These are phyloP conservation scores for Cantharis lateralis DNA, from an alignment of 2,888 invertebrate species.

Conservation along the genomic window DNA sequence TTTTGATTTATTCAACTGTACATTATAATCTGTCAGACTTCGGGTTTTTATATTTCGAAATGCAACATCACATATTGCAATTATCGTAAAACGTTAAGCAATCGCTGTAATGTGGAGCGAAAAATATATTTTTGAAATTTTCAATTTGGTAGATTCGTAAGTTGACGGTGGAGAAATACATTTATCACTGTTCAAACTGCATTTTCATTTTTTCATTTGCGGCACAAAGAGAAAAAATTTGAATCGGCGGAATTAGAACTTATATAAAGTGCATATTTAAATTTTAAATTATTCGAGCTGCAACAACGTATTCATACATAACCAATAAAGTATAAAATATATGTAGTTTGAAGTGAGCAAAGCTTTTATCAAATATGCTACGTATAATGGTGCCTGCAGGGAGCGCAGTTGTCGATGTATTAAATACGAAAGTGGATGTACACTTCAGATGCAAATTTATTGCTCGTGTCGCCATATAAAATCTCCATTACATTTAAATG, in stretches of 20 bases:
- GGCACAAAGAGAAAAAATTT: background rate
- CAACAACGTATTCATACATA: conserved; percentile 2
- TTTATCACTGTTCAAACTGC: background rate
- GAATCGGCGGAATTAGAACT: background rate
- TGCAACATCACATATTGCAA: background rate
- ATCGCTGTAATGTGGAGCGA: background rate
- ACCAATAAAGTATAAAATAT: conserved; percentile 8
- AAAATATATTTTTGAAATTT: background rate
- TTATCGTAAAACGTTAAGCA: background rate
- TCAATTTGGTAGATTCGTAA: background rate
- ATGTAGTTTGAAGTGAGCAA: background rate
- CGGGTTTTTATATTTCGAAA: background rate
- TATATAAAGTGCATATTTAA: background rate
- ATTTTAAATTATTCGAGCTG: conserved; percentile 4
- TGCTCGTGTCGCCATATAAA: conserved; percentile 11
- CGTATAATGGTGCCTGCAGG: conserved; percentile 9
- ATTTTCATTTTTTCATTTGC: background rate
- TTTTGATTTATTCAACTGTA: background rate
- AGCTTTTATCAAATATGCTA: conserved; percentile 7
- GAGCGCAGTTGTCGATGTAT: conserved; percentile 15
- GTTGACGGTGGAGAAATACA: background rate
- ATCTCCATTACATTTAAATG: conserved; percentile 15
- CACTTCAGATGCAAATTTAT: conserved; percentile 21
- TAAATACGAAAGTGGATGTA: conserved; percentile 15
- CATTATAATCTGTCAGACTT: background rate